Base-by-base conservation (phyloP, 1,140 invertebrate species). In the Diuraphis noxia region DNA sequence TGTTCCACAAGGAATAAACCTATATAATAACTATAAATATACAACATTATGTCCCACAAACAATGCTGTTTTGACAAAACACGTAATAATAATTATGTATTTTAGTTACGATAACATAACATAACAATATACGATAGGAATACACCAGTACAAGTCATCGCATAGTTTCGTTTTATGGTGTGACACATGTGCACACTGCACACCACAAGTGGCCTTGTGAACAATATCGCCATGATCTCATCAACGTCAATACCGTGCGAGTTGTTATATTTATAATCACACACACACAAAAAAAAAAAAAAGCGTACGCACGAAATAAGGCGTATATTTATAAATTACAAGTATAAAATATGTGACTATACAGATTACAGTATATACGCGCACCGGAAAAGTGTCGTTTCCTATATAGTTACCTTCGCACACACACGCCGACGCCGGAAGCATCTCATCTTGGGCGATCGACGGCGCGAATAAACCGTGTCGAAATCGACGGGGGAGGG, bases 401-500 rank as follows among this genome's bases (percentile, higher is more conserved):
- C 79, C 23, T 30, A 1, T n/a, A 72, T 19, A 77, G 13, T 34
- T 34, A 17, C 17, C 17, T 77, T 17, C 13, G n/a, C 36, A 84
- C 30, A 41, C 36, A 84, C 30, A 41, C 23, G 36, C 46, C 46
- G 13, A 5, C 34, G 40, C 81, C 81, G 81, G 40, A 84, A 23
- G 40, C 40, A 25, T 40, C 8, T 40, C 79, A 38, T 25, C 36
- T 81, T 25, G 23, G 23, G 25, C 38, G 25, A 82, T 82, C 40
- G 81, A 82, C 81, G 21, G 23, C 79, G 10, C 36, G 86, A 63
- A 36, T 63, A 88, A 88, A 40, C 86, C 86, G 49, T 38, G 49
- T 88, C 36, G 38, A 40, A 49, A 88, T 36, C n/a, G 84, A 86
- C 84, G 43, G 43, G n/a, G n/a, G n/a, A n/a, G n/a, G n/a, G n/a